Conservation (phyloP, 2,888 invertebrate genomes). For the Apamea anceps region DNA sequence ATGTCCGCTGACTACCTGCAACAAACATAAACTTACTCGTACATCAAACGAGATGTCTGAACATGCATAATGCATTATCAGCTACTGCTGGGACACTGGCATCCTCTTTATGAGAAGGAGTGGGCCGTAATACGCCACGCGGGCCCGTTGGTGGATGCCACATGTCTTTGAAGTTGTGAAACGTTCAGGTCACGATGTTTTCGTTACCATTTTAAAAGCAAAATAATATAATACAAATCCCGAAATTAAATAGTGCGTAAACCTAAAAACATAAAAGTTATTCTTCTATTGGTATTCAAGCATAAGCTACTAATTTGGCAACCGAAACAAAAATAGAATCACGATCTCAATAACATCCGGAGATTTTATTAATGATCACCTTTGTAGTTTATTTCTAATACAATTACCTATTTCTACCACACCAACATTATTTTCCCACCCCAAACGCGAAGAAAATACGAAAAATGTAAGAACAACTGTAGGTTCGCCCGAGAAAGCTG, state of each 20-base stretch:
- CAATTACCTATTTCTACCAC: conserved; percentile 23
- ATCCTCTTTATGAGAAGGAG: neutral
- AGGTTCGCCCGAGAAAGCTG: conserved; percentile 27
- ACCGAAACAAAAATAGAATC: conserved; percentile 24
- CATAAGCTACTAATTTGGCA: neutral
- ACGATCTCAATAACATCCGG: neutral
- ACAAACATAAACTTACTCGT: conserved; percentile 67
- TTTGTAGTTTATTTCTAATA: conserved; percentile 45
- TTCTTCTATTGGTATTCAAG: neutral
- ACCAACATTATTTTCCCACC: conserved; percentile 31
- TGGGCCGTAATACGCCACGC: neutral
- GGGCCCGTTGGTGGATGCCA: no score
- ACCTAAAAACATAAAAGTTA: no score
- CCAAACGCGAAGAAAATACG: conserved; percentile 29
- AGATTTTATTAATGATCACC: conserved; percentile 35
- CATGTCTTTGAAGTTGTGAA: neutral
- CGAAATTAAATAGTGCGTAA: no score
- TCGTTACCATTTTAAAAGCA: neutral
- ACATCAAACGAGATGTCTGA: conserved; percentile 24
- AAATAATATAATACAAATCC: neutral
- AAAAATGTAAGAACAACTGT: conserved; percentile 19
- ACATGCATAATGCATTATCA: neutral
- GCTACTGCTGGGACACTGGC: neutral
- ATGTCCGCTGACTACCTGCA: conserved; percentile 77
- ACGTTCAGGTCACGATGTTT: neutral